phyloP scores from a whole-genome alignment of 1,140 invertebrate genomes.

The Drosophila nebulosa region DNA sequence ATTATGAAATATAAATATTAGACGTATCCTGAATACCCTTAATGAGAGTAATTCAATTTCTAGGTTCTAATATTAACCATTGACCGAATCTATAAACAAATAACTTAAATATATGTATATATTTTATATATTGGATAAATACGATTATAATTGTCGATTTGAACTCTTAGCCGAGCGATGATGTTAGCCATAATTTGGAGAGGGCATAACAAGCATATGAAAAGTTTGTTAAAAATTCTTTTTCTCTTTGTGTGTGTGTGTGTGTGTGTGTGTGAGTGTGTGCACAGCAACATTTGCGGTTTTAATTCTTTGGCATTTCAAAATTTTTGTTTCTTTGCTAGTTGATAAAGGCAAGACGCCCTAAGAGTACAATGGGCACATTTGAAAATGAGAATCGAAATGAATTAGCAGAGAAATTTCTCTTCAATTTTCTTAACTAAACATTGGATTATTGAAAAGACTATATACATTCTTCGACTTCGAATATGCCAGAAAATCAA shows the following conservation, averaged over 20 bases:
- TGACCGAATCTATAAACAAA: no score
- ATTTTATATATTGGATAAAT: no score
- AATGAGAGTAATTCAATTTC: background rate
- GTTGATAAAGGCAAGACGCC: background rate
- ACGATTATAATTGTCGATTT: no score
- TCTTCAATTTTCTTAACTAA: no score
- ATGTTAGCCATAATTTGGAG: background rate
- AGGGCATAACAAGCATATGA: conserved; percentile 65
- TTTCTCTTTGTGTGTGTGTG: conserved; percentile 60
- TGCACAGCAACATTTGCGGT: conserved; percentile 72
- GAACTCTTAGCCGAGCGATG: background rate
- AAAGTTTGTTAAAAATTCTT: conserved; percentile 76
- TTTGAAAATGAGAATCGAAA: no score
- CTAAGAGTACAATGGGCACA: background rate
- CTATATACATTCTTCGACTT: no score
- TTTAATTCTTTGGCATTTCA: conserved; percentile 62
- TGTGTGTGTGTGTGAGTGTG: background rate
- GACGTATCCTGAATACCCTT: background rate
- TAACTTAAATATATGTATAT: no score
- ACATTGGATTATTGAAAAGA: no score
- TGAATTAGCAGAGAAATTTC: no score
- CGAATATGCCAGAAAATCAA: no score
- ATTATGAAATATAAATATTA: background rate
- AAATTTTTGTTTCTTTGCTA: background rate
- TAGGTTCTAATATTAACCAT: no score